Conservation (phyloP, 64 coral and sea anemone genomes). For the Actinia equina region DNA sequence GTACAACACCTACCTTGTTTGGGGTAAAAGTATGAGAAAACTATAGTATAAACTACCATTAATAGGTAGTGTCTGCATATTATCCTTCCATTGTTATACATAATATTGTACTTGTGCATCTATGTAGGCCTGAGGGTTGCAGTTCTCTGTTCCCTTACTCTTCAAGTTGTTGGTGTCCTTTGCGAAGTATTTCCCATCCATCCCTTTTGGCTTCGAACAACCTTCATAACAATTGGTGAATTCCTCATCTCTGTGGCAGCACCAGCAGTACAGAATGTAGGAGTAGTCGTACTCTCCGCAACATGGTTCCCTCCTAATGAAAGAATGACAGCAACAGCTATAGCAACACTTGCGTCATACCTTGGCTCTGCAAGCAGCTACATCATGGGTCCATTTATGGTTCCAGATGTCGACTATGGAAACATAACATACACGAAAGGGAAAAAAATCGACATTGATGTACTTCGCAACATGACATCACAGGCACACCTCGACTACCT, state of each 20-base stretch:
- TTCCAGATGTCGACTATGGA: constrained; percentile 73
- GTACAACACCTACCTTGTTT: no score
- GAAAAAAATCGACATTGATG: constrained; percentile 71
- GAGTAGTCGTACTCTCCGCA: constrained; percentile 77
- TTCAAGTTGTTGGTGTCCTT: constrained; percentile 65
- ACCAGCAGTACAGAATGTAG: constrained; percentile 85
- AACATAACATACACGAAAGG: constrained; percentile 79
- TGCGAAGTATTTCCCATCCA: constrained; percentile 54
- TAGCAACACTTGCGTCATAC: constrained; percentile 83
- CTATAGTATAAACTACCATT: no score
- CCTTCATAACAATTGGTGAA: constrained; percentile 68
- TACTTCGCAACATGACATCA: constrained; percentile 68
- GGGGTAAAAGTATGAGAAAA: no score
- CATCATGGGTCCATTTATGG: constrained; percentile 72
- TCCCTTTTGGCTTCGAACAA: constrained; percentile 46
- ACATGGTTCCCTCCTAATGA: constrained; percentile 90
- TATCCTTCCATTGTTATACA: background rate
- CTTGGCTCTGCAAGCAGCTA: constrained; percentile 82
- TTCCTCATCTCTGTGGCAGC: constrained; percentile 81
- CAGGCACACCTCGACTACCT: constrained; percentile 56
- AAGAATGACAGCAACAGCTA: constrained; percentile 87
- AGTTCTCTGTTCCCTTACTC: constrained; percentile 58
- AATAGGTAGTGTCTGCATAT: no score
- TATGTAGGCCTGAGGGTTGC: constrained; percentile 69
- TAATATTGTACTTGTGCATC: background rate